Conservation (phyloP, 2,797 vertebrate species). For the Clarias fuscus region DNA sequence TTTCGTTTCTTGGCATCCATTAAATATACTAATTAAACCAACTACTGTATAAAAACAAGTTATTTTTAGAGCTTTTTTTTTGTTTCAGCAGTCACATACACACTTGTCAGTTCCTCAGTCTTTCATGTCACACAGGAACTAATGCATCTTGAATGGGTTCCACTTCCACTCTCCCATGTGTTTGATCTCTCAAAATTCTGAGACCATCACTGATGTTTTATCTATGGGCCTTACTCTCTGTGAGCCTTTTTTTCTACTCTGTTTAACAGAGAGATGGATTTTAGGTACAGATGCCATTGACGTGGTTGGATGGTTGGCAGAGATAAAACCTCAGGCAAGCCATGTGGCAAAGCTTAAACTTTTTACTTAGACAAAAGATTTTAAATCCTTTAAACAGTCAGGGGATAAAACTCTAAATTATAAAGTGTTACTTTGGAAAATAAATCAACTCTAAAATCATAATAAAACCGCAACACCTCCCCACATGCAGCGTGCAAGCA, state of each 20-base stretch:
- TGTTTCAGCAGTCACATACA: slow-evolving; percentile 2
- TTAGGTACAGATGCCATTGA: neutral
- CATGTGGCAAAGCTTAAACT: neutral
- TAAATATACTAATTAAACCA: neutral
- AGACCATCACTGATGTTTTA: slow-evolving; percentile 41
- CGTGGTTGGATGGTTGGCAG: neutral
- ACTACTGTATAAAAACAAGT: neutral
- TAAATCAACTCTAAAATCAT: neutral
- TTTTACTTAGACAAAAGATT: neutral
- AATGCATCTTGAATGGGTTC: slow-evolving; percentile 59
- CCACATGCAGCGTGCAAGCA: neutral
- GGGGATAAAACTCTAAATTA: neutral
- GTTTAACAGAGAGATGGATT: slow-evolving; percentile 6
- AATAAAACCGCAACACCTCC: neutral
- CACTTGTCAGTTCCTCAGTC: slow-evolving; percentile 55
- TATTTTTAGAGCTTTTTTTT: neutral
- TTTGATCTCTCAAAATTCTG: slow-evolving; percentile 49
- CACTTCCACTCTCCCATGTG: slow-evolving; percentile 62
- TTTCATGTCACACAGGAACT: slow-evolving; percentile 55
- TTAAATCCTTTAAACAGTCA: neutral
- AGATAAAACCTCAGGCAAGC: neutral
- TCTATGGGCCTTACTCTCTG: slow-evolving; percentile 24
- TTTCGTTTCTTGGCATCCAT: too few species aligned
- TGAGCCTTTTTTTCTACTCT: slow-evolving; percentile 11
- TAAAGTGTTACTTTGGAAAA: neutral